phyloP scores from a whole-genome alignment of 2,797 vertebrate species.

The Leptoclinus maculatus region DNA sequence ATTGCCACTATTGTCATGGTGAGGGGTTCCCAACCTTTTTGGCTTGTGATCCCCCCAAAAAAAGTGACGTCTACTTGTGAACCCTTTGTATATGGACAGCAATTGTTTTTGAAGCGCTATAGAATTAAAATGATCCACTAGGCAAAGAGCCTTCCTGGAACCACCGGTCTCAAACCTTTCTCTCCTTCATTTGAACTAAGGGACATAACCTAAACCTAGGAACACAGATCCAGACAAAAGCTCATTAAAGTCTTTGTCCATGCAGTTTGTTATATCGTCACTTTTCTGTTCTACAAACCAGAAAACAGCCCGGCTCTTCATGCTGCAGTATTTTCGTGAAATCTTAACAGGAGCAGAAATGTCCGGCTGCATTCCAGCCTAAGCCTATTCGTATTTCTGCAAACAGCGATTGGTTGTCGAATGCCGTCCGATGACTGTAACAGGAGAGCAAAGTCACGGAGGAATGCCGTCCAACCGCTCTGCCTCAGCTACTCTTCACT shows the following conservation, averaged over 20 bases:
- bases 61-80: neutral
- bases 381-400: conserved; percentile 55
- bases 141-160: neutral
- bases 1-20: neutral
- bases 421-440: conserved; percentile 54
- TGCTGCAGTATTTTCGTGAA: conserved; percentile 21
- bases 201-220: neutral
- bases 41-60: neutral
- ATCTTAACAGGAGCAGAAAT: conserved; percentile 47
- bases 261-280: neutral
- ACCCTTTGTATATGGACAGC: neutral
- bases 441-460: conserved; percentile 56
- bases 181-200: neutral
- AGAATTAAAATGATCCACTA: neutral
- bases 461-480: conserved; percentile 68
- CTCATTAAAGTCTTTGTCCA: neutral
- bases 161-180: neutral
- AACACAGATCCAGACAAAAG: neutral
- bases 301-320: neutral
- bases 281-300: neutral
- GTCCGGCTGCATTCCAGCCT: conserved; percentile 55
- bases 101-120: neutral
- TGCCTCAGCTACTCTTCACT: conserved; percentile 64
- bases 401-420: conserved; percentile 44
- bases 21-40: too few relatives aligned